phyloP scores from a whole-genome alignment of 2,113 vertebrate genomes.

The Gallinago undulata region DNA sequence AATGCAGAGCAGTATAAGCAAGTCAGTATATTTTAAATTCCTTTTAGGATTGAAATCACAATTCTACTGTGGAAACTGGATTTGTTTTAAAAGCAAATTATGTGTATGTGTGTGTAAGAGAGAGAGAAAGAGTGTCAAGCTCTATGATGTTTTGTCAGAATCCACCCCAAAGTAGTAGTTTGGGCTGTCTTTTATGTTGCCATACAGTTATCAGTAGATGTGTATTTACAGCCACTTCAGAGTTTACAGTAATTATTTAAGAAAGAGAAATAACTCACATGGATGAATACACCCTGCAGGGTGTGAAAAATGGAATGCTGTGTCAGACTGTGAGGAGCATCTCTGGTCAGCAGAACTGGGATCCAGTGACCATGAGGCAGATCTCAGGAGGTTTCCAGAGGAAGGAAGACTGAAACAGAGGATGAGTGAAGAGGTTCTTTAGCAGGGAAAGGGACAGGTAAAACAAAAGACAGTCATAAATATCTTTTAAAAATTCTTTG shows the following conservation, averaged over 20 bases:
- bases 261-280: not conserved
- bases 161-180: not conserved
- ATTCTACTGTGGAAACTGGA: not conserved
- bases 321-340: not conserved
- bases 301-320: not conserved
- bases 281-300: not conserved
- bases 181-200: not conserved
- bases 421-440: not conserved
- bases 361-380: not conserved
- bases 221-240: not conserved
- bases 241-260: not conserved
- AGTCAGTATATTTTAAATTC: not conserved
- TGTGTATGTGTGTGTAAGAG: not conserved
- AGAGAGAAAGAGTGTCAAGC: not conserved
- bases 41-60: not conserved
- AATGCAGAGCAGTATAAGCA: not conserved
- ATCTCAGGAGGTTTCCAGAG: not conserved
- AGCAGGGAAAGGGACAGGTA: not conserved
- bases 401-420: not conserved
- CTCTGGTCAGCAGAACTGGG: not conserved
- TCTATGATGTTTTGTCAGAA: not conserved
- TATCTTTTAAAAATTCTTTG: not conserved
- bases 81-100: not conserved
- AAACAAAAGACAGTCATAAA: not conserved
- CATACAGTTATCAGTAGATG: not conserved